Evolutionary conservation across 2,888 invertebrate species (phyloP).

Genomic region (Protodeltote pygarga): DNA sequence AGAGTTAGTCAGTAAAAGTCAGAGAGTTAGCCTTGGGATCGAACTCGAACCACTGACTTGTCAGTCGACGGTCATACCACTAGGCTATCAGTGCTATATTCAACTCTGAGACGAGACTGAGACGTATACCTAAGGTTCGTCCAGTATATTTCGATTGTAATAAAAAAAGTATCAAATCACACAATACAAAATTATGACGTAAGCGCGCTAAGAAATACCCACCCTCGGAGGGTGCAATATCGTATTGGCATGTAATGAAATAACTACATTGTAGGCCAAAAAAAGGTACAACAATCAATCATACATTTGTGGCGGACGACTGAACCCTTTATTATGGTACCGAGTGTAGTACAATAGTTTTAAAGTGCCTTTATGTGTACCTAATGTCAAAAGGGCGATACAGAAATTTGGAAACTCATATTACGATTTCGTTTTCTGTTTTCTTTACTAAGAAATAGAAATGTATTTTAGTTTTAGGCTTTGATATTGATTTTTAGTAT

Average conservation of each 20-base stretch:
- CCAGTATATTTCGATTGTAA: neutral
- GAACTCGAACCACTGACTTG: too few species aligned
- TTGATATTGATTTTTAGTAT: too few species aligned
- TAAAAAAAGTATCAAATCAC: neutral
- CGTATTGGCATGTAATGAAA: conserved; percentile 35
- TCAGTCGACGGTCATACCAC: too few species aligned
- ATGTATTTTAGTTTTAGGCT: too few species aligned
- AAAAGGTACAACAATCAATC: conserved; percentile 46
- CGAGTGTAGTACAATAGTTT: conserved; percentile 44
- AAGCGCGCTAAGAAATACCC: conserved; percentile 8
- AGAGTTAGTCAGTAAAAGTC: too few species aligned
- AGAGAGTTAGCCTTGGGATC: too few species aligned
- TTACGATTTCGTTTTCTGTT: neutral
- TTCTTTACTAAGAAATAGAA: too few species aligned
- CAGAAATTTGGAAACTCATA: conserved; percentile 20
- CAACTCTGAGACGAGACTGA: too few species aligned
- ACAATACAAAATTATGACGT: conserved; percentile 9
- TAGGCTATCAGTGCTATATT: too few species aligned
- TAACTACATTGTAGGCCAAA: conserved; percentile 32
- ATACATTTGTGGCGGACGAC: conserved; percentile 37
- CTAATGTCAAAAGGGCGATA: conserved; percentile 21
- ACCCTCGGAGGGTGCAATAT: conserved; percentile 16
- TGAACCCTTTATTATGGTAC: conserved; percentile 36
- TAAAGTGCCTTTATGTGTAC: conserved; percentile 51
- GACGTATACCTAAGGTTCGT: too few species aligned